A percentile compares a stretch with the other conserved stretches of the same genome.
Evolutionary conservation across 2,797 vertebrate species (phyloP).

Genomic region (Alcedo quadribrachys): DNA sequence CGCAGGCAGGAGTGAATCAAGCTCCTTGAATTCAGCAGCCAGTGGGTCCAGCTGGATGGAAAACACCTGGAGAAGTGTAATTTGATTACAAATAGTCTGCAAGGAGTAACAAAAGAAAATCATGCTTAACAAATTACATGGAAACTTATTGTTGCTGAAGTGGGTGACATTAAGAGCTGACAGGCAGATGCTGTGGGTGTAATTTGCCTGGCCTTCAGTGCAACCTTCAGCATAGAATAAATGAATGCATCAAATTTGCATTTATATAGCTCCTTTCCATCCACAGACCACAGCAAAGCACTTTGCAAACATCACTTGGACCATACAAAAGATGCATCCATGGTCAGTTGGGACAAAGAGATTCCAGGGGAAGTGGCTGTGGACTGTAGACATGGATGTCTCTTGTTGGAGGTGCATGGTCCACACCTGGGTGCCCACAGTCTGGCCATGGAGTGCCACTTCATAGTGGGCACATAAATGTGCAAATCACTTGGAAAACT

Average conservation of each 20-base stretch:
- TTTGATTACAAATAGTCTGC: constrained; percentile 17
- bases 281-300: not conserved
- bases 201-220: constrained; percentile 56
- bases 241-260: constrained; percentile 57
- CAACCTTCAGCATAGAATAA: constrained; percentile 45
- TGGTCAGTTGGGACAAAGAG: not conserved
- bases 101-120: constrained; percentile 19
- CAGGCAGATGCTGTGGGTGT: not conserved
- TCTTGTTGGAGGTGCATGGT: not conserved
- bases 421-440: rapidly evolving
- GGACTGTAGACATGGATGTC: not conserved
- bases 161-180: not conserved
- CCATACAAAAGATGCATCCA: not conserved
- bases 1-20: not conserved
- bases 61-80: not conserved
- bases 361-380: not conserved
- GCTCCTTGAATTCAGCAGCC: not conserved
- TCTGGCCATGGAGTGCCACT: not conserved
- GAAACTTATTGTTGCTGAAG: constrained; percentile 17
- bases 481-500: not conserved
- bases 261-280: constrained; percentile 47
- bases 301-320: not conserved
- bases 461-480: not conserved
- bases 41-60: not conserved
- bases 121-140: not conserved